phyloP scores from a whole-genome alignment of 2,888 invertebrate genomes.

The Aporophyla lueneburgensis region DNA sequence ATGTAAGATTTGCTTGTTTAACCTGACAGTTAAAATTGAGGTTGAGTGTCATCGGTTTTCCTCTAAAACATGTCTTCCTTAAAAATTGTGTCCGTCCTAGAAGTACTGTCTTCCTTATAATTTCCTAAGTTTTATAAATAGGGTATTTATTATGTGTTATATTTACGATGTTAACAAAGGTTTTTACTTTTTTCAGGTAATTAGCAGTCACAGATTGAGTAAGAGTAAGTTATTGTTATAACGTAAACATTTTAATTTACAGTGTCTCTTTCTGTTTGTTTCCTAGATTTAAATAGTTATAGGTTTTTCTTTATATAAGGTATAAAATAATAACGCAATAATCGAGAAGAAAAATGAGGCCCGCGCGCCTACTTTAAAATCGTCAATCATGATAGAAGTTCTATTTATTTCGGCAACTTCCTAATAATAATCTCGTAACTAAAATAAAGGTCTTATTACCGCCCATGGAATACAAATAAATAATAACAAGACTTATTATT shows the following conservation, averaged over 20 bases:
- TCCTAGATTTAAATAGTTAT: background rate
- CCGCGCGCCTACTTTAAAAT: background rate
- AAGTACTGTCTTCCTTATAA: background rate
- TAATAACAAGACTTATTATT: background rate
- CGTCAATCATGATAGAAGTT: background rate
- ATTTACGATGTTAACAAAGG: constrained; percentile 3
- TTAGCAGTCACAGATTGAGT: background rate
- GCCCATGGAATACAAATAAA: background rate
- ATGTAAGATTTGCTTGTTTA: background rate
- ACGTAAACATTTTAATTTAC: background rate
- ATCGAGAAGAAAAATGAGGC: too few species aligned
- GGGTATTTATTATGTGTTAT: background rate
- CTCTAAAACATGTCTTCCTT: background rate
- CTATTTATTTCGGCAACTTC: background rate
- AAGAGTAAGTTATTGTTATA: constrained; percentile 14
- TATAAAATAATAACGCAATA: background rate
- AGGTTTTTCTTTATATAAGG: background rate
- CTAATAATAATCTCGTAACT: background rate
- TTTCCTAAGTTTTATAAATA: background rate
- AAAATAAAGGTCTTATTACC: background rate
- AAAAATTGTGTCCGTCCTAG: background rate
- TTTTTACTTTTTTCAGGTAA: constrained; percentile 43
- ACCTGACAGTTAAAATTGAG: background rate
- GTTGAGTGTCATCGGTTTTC: background rate
- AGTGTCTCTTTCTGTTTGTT: background rate